A percentile compares a stretch with the other conserved stretches of the same genome.
Evolutionary conservation across 2,888 invertebrate genomes (phyloP).

Genomic region (Margaritifera margaritifera): DNA sequence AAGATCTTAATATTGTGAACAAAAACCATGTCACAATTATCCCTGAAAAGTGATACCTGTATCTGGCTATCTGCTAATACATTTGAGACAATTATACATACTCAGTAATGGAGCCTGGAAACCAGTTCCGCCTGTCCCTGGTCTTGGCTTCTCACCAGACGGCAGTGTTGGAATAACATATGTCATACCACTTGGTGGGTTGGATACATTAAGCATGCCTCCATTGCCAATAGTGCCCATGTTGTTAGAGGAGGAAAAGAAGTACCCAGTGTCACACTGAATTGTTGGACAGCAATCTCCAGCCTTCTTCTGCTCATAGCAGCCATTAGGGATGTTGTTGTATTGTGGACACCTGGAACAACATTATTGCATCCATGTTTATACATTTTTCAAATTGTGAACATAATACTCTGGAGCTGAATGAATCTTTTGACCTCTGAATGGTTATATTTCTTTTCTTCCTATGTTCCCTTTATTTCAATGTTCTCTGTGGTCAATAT

Average conservation of each 20-base stretch:
- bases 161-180: conserved; percentile 47
- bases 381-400: no score
- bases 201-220: conserved; percentile 42
- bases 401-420: no score
- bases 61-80: neutral
- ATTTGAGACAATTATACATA: conserved; percentile 25
- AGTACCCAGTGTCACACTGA: conserved; percentile 50
- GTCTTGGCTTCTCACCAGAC: conserved; percentile 34
- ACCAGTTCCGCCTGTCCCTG: conserved; percentile 51
- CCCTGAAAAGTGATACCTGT: no score
- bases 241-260: conserved; percentile 51
- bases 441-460: no score
- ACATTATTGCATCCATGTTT: neutral
- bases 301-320: conserved; percentile 29
- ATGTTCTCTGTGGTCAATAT: no score
- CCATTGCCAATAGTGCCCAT: conserved; percentile 51
- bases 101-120: conserved; percentile 44
- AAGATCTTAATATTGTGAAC: no score
- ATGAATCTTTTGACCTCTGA: no score
- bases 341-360: conserved; percentile 52
- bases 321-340: conserved; percentile 58
- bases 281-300: conserved; percentile 48
- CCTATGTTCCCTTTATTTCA: no score
- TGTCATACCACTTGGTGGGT: conserved; percentile 36
- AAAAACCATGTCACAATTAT: no score